Evolutionary conservation across 2,797 vertebrate species (phyloP), one percentile per base, ranked within the genome.

Genomic region (Ctenopoma kingsleyae): DNA sequence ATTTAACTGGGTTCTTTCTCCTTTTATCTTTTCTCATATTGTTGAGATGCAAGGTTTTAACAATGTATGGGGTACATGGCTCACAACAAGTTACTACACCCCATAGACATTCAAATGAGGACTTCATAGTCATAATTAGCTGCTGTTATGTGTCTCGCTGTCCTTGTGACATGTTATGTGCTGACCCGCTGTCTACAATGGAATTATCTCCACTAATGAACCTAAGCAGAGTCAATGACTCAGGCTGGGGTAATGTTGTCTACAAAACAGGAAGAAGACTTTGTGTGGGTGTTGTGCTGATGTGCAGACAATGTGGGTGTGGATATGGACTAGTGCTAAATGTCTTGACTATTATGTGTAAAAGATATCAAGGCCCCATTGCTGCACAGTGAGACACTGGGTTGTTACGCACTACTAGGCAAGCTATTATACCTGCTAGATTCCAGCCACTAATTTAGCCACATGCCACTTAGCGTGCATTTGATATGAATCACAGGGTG

Each of bases 181-280:
- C 78, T 84, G 82, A 87, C 89, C 83, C 6, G 57, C 82, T 82
- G 89, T 90, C 90, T 87, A 76, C 80, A 64, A 50, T 67, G 80
- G 79, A 92, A 86, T 89, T 74, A 90, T 86, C 85, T 82, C 80
- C 83, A 46, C 86, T 92, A 91, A 91, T 87, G 87, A 92, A 92
- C 83, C 88, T 79, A 88, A 91, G 77, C 77, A 8, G 74, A 88
- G 90, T 88, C 90, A 86, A 64, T 90, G 91, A 91, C 86, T 91
- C 81, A 90, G 81, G 74, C 82, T 69, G 74, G 67, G 86, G 63
- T 78, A 82, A 83, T 81, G 85, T 64, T 80, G 80, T 84, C 85
- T 78, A 69, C 78, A 85, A 85, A 88, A 90, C 88, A 85, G 81
- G 87, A 85, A 83, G 81, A 80, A 65, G 82, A 75, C 81, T 57